Conservation (phyloP, 2,888 invertebrate species). For the Euphydryas editha region DNA sequence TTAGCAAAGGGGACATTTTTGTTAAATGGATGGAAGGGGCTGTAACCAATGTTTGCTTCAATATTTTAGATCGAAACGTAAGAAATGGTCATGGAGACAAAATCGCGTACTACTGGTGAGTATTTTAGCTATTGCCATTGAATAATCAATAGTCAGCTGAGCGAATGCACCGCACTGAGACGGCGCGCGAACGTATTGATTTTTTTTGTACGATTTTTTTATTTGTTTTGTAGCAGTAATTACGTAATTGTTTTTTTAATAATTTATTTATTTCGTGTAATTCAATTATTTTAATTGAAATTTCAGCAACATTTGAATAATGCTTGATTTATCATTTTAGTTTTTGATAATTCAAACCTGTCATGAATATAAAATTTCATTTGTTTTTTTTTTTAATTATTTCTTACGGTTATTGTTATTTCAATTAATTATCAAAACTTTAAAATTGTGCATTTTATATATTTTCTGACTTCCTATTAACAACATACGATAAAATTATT, state of each 20-base stretch:
- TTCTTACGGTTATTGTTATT: no score
- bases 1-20: slow-evolving; percentile 93
- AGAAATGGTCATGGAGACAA: slow-evolving; percentile 94
- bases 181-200: slow-evolving; percentile 77
- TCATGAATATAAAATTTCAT: no score
- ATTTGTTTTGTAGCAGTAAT: slow-evolving; percentile 27
- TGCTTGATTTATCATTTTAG: not conserved
- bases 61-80: slow-evolving; percentile 96
- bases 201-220: slow-evolving; percentile 47
- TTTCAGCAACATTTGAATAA: slow-evolving; percentile 2
- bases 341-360: not conserved
- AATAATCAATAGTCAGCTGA: slow-evolving; percentile 72
- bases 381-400: no score
- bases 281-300: not conserved
- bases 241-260: slow-evolving; percentile 31
- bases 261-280: slow-evolving; percentile 14
- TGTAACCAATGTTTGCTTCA: slow-evolving; percentile 97
- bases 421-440: no score
- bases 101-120: slow-evolving; percentile 97
- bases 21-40: slow-evolving; percentile 98
- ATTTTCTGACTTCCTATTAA: no score
- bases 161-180: slow-evolving; percentile 64
- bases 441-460: no score
- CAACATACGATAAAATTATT: no score
- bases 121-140: slow-evolving; percentile 47